A percentile compares a stretch with the other conserved stretches of the same genome.
Evolutionary conservation across 2,797 vertebrate species (phyloP).

Genomic region (Tympanoctomys barrerae): DNA sequence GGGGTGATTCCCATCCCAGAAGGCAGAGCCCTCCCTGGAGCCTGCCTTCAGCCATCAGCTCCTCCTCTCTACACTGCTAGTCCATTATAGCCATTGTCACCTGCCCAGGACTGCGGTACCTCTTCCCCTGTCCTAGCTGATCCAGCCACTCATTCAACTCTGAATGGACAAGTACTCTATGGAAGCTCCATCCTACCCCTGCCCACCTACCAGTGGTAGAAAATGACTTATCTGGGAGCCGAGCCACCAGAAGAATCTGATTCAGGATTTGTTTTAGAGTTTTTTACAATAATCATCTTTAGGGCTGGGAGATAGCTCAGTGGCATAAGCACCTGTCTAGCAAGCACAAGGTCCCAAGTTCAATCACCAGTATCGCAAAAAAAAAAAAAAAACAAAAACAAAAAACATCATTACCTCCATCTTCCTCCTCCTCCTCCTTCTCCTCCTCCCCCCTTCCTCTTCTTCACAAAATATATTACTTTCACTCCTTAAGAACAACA

Average conservation of each 20-base stretch:
- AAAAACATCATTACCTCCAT: no score
- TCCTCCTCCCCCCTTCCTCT: no score
- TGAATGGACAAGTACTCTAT: not conserved
- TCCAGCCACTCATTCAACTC: not conserved
- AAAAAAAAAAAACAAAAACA: no score
- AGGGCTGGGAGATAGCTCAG: no score
- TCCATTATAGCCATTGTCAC: accelerated
- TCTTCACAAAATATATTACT: not conserved
- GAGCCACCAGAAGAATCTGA: not conserved
- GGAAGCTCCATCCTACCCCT: not conserved
- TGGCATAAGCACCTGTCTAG: no score
- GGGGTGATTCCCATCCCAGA: not conserved
- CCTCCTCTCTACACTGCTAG: not conserved
- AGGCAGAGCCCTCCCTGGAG: not conserved
- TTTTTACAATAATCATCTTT: not conserved
- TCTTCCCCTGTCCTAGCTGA: not conserved
- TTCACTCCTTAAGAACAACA: not conserved
- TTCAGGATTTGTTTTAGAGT: not conserved
- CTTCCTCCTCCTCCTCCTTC: no score
- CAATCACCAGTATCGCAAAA: no score
- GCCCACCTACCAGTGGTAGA: not conserved
- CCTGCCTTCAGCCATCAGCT: no score
- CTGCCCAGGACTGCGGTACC: accelerated
- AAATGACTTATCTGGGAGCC: not conserved
- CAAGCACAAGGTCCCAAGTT: no score